These are phyloP conservation scores for Myotis brandtii DNA, from an alignment of 2,113 vertebrate species.

Conservation along the genomic window DNA sequence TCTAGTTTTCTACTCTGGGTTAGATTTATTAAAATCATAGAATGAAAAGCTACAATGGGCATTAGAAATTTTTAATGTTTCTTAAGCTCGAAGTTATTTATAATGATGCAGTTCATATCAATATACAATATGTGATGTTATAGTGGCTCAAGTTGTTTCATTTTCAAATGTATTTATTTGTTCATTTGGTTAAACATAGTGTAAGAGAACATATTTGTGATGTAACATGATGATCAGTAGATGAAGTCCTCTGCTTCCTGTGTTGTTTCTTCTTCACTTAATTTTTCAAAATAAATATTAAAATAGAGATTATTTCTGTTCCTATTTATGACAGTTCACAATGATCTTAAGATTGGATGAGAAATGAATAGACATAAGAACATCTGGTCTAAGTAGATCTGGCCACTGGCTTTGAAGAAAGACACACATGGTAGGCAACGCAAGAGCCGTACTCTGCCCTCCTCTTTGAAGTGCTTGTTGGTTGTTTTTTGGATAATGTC, in stretches of 20 bases:
- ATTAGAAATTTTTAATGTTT: not conserved
- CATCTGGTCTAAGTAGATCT: constrained; percentile 30
- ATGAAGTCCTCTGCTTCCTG: not conserved
- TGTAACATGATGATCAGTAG: not conserved
- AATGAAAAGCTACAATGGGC: not conserved
- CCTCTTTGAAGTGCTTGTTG: not conserved
- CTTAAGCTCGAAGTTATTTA: not conserved
- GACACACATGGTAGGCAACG: not conserved
- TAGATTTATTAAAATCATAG: not conserved
- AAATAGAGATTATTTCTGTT: not conserved
- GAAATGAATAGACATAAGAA: not conserved
- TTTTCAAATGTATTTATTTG: not conserved
- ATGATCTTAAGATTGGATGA: not conserved
- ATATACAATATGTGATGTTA: not conserved
- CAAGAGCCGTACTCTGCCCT: not conserved
- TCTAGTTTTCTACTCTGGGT: not conserved
- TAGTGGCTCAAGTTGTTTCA: not conserved
- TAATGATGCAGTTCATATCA: not conserved
- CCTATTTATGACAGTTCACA: not conserved
- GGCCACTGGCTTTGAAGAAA: constrained; percentile 41
- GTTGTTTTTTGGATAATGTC: constrained; percentile 59
- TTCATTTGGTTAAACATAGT: not conserved
- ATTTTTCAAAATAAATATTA: constrained; percentile 28
- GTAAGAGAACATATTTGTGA: not conserved
- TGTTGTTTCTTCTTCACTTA: not conserved